Evolutionary conservation across 2,888 invertebrate species (phyloP), one percentile per base, ranked within the genome.

Genomic region (Drosophila prostipennis): DNA sequence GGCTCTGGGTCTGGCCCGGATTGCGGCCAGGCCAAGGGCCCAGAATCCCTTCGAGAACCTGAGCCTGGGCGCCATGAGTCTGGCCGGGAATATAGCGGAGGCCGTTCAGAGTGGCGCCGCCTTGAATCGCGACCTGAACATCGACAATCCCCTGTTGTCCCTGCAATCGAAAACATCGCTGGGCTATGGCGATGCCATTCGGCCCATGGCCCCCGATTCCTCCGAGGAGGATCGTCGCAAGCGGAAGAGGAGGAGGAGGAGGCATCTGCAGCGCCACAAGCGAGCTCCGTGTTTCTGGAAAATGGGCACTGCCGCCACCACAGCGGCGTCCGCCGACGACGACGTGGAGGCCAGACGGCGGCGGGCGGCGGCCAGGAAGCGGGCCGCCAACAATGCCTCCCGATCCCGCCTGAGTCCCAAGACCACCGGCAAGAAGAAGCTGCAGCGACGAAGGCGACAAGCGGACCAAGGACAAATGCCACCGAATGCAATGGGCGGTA

Each of bases 161-260:
- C 53, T 67, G 36, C 78, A 48, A 4, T 87, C 78, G 2, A 76
- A 79, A 34, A 68, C 76, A 0, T 54, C 60, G 0, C 6, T 72
- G 6, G 90, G 86, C 4, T 73, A 72, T 6, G 89, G 89, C 7
- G 74, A 89, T 8, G 89, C 87, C 6, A 79, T 90, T 49, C 68
- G 78, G 1, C 53, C 36, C 4, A 64, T 37, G 3, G 23, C 36
- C 0, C 36, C 4, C 0, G 85, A 81, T 6, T 83, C 84, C 13
- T 58, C 64, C 1, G 86, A 85, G 10, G 80, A 86, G 11, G 74
- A 82, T 6, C 75, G 83, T 4, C 68, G 76, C 0, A 56, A 68
- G 11, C 58, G 68, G 6, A 59, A 80, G 11, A 59, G 68, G 6
- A 59, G 80, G 6, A 59, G 80, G 3, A 78, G 86, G 0, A 69